A percentile compares a stretch with the other conserved stretches of the same genome.
phyloP scores from a whole-genome alignment of 2,113 vertebrate species.

The Ahaetulla prasina region DNA sequence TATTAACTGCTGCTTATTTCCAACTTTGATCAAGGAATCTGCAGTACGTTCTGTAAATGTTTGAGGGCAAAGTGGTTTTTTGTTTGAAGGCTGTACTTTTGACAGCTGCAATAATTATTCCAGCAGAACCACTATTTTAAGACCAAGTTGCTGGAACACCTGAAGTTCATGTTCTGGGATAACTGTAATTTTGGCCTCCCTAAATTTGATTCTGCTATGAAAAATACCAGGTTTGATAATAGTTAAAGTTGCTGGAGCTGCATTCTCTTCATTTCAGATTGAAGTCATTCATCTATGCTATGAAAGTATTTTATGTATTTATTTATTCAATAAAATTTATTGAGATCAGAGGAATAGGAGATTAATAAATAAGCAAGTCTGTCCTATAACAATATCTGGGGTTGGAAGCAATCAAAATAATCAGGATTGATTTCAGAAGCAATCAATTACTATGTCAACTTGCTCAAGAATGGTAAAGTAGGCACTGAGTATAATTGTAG shows the following conservation, averaged over 20 bases:
- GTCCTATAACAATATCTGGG: not conserved
- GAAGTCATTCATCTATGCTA: not conserved
- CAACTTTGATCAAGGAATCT: not conserved
- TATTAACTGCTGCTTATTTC: not conserved
- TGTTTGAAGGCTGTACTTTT: not conserved
- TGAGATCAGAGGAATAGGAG: not conserved
- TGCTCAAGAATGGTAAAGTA: not conserved
- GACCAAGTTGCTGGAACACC: not conserved
- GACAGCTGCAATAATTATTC: not conserved
- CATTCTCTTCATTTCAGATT: not conserved
- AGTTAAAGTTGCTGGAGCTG: not conserved
- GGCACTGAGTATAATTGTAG: not conserved
- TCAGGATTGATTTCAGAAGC: not conserved
- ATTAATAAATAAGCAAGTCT: not conserved
- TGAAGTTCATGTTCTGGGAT: not conserved
- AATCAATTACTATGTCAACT: not conserved
- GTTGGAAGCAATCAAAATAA: not conserved
- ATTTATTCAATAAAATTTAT: not conserved
- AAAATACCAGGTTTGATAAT: not conserved
- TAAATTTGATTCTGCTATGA: not conserved
- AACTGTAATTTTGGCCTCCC: not conserved
- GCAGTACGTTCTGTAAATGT: not conserved
- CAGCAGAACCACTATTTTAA: not conserved
- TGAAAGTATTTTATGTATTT: not conserved
- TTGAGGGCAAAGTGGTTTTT: not conserved